phyloP scores from a whole-genome alignment of 1,140 invertebrate genomes.

The Eumaeus atala region DNA sequence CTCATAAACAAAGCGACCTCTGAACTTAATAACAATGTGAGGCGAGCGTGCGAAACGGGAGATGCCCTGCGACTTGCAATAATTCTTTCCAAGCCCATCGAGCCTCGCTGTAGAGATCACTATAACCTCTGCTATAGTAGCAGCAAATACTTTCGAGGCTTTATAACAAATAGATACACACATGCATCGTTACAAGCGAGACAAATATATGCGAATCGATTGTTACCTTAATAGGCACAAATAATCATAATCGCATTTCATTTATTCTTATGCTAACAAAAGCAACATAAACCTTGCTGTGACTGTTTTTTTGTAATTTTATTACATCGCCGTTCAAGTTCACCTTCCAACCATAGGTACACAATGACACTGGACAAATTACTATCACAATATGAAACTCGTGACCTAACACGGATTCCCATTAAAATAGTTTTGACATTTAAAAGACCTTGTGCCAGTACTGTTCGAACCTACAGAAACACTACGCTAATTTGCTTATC shows the following conservation, averaged over 20 bases:
- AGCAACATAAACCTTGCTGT: background rate
- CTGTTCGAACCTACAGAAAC: slow-evolving; percentile 28
- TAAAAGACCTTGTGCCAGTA: slow-evolving; percentile 49
- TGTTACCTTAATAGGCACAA: background rate
- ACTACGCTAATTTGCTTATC: slow-evolving; percentile 19
- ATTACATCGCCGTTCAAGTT: slow-evolving; percentile 36
- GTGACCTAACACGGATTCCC: slow-evolving; percentile 54
- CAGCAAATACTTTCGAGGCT: background rate
- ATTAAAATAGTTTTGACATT: slow-evolving; percentile 47
- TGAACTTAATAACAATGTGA: slow-evolving; percentile 71
- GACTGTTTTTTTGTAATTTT: background rate
- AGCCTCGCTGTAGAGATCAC: slow-evolving; percentile 37
- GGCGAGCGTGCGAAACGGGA: too few relatives aligned
- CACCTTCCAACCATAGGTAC: slow-evolving; percentile 30
- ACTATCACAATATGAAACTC: slow-evolving; percentile 51
- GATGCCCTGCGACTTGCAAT: slow-evolving; percentile 57
- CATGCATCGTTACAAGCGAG: background rate
- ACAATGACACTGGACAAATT: slow-evolving; percentile 56
- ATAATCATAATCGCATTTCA: background rate
- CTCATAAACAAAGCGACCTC: slow-evolving; percentile 68
- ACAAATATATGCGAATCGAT: background rate
- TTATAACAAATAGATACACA: background rate
- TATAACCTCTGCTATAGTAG: slow-evolving; percentile 33
- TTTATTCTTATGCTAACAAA: background rate
- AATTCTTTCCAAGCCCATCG: slow-evolving; percentile 55